phyloP scores from a whole-genome alignment of 1,140 invertebrate genomes.

The Limonius californicus region DNA sequence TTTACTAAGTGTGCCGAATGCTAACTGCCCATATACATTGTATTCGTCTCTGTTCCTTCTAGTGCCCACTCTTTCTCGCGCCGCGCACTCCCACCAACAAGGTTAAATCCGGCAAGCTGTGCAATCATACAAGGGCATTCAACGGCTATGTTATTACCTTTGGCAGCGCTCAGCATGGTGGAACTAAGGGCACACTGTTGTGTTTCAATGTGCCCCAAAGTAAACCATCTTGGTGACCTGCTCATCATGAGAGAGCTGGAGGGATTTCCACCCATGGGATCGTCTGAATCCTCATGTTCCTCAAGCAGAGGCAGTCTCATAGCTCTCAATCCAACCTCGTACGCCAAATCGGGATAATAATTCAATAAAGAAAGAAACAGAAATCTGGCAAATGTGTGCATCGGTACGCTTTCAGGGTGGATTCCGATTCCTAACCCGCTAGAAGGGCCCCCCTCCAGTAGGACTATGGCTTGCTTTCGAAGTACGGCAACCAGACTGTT shows the following conservation, averaged over 20 bases:
- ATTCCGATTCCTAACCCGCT: constrained; percentile 72
- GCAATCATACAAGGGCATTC: not conserved
- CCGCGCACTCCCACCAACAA: no score
- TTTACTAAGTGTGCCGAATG: no score
- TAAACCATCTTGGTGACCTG: constrained; percentile 67
- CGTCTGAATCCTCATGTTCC: constrained; percentile 64
- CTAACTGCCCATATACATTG: no score
- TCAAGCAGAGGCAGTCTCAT: constrained; percentile 74
- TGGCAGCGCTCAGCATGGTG: constrained; percentile 72
- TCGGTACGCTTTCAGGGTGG: constrained; percentile 73
- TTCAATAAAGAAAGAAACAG: constrained; percentile 71
- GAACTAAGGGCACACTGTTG: constrained; percentile 78
- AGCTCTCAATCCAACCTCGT: constrained; percentile 60
- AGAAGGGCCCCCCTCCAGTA: constrained; percentile 68
- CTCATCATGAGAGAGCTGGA: constrained; percentile 51
- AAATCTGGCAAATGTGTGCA: constrained; percentile 79
- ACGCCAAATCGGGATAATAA: constrained; percentile 72
- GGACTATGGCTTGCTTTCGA: constrained; percentile 55
- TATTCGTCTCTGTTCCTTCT: no score
- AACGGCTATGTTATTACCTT: constrained; percentile 52
- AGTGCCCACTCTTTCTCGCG: no score
- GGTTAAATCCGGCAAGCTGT: no score
- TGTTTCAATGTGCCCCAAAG: constrained; percentile 71
- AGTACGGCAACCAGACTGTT: constrained; percentile 61
- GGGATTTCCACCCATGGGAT: constrained; percentile 48